Percentiles rank a stretch among this genome's conserved stretches.
Evolutionary conservation across 1,140 invertebrate species (phyloP).

Genomic region (Ditylenchus dipsaci): DNA sequence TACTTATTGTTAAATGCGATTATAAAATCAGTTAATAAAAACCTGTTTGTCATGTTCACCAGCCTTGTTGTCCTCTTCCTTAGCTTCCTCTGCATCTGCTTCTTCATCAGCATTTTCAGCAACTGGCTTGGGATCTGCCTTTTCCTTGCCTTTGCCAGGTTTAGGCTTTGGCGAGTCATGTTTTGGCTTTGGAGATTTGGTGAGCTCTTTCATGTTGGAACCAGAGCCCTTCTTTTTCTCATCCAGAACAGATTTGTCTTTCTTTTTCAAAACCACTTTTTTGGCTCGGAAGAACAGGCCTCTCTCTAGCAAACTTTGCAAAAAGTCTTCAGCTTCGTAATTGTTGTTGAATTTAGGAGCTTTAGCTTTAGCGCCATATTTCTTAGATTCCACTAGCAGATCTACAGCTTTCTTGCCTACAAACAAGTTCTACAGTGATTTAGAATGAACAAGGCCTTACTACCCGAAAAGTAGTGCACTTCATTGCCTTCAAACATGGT

Average conservation of each 20-base stretch:
- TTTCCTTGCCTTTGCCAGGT: slow-evolving; percentile 37
- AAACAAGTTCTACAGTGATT: neutral
- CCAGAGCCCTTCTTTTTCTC: slow-evolving; percentile 62
- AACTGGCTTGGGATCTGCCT: neutral
- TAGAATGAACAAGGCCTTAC: neutral
- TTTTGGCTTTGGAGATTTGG: slow-evolving; percentile 54
- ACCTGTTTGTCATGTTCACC: slow-evolving; percentile 21
- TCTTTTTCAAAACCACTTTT: slow-evolving; percentile 55
- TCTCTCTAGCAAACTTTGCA: slow-evolving; percentile 65
- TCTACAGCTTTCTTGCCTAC: slow-evolving; percentile 77
- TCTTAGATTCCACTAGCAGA: slow-evolving; percentile 81
- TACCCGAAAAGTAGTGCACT: slow-evolving; percentile 91
- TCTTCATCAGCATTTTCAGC: neutral
- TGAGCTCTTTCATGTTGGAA: slow-evolving; percentile 55
- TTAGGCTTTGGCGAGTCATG: slow-evolving; percentile 56
- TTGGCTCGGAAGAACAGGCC: slow-evolving; percentile 48
- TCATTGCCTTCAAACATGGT: slow-evolving; percentile 90
- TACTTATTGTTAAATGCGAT: neutral
- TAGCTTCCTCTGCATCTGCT: neutral
- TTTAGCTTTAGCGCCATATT: slow-evolving; percentile 73
- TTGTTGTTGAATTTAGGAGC: slow-evolving; percentile 75
- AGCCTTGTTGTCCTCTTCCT: slow-evolving; percentile 32
- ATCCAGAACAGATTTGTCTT: slow-evolving; percentile 79
- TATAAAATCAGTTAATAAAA: too few relatives aligned
- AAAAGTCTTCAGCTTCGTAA: slow-evolving; percentile 73